Conservation (phyloP, 2,888 invertebrate genomes). For the Hypolimnas misippus region DNA sequence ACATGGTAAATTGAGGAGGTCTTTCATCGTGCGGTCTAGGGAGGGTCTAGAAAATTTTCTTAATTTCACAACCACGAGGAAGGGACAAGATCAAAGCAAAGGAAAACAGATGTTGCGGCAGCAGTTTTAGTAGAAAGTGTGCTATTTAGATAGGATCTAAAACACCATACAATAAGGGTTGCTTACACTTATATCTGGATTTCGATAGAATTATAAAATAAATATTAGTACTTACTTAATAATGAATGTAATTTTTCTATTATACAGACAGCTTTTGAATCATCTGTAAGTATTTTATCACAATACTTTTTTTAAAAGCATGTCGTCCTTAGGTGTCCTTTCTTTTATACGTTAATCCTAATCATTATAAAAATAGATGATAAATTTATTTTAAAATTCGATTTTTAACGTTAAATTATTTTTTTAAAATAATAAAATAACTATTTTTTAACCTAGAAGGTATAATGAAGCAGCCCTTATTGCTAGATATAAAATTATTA, state of each 20-base stretch:
- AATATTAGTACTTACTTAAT: slow-evolving; percentile 14
- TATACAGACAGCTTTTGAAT: slow-evolving; percentile 37
- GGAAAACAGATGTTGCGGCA: slow-evolving; percentile 58
- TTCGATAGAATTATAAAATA: background rate
- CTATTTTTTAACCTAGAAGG: background rate
- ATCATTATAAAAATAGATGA: background rate
- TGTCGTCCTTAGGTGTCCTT: slow-evolving; percentile 12
- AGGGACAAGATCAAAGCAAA: slow-evolving; percentile 62
- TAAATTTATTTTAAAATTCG: slow-evolving; percentile 11
- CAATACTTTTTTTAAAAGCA: slow-evolving; percentile 24
- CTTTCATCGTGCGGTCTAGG: slow-evolving; percentile 75
- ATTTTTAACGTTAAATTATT: background rate
- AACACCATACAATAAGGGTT: slow-evolving; percentile 33
- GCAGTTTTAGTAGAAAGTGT: slow-evolving; percentile 41
- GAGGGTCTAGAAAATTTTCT: slow-evolving; percentile 76
- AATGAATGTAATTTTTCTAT: slow-evolving; percentile 28
- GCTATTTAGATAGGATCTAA: slow-evolving; percentile 1
- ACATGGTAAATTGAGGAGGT: slow-evolving; percentile 71
- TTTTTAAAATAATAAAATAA: background rate
- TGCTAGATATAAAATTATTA: slow-evolving; percentile 10
- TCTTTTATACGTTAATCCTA: background rate
- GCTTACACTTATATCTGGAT: slow-evolving; percentile 25
- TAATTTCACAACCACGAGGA: slow-evolving; percentile 64
- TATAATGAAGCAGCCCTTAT: slow-evolving; percentile 33
- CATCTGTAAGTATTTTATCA: slow-evolving; percentile 36